phyloP scores from a whole-genome alignment of 2,888 invertebrate genomes.

The Lasioglossum lativentre region DNA sequence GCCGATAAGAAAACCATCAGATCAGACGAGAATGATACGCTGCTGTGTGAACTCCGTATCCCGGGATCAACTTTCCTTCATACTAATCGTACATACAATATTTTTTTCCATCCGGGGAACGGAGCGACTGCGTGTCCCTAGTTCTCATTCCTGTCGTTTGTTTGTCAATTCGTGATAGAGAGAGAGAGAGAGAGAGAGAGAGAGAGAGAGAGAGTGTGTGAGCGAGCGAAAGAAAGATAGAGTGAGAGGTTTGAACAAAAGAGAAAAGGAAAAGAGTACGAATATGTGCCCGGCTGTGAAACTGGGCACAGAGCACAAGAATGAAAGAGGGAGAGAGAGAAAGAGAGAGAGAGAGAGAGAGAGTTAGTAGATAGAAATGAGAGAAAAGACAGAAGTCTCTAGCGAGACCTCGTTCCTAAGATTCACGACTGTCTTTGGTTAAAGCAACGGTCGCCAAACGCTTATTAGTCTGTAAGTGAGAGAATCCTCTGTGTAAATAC shows the following conservation, averaged over 20 bases:
- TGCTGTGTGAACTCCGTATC: constrained; percentile 40
- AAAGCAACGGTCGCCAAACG: constrained; percentile 81
- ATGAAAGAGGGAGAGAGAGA: constrained; percentile 25
- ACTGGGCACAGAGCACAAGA: background rate
- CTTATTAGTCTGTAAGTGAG: constrained; percentile 82
- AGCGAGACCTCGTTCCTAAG: constrained; percentile 80
- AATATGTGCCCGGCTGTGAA: background rate
- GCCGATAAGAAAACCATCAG: constrained; percentile 13
- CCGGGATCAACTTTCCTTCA: constrained; percentile 49
- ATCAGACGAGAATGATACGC: constrained; percentile 48
- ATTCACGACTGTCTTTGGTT: constrained; percentile 75
- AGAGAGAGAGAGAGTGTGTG: background rate
- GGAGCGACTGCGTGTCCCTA: constrained; percentile 25
- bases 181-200: background rate
- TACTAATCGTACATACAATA: constrained; percentile 52
- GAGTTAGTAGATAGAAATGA: constrained; percentile 19
- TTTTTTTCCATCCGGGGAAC: constrained; percentile 22
- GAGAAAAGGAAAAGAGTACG: background rate
- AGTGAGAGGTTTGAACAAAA: background rate
- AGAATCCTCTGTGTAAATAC: constrained; percentile 81
- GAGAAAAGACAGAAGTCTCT: constrained; percentile 46
- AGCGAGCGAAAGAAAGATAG: constrained; percentile 1
- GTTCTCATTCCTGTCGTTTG: constrained; percentile 65
- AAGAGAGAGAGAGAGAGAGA: background rate
- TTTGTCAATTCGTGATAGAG: constrained; percentile 55